phyloP scores from a whole-genome alignment of 2,888 invertebrate species.

The Nematopogon swammerdamellus region DNA sequence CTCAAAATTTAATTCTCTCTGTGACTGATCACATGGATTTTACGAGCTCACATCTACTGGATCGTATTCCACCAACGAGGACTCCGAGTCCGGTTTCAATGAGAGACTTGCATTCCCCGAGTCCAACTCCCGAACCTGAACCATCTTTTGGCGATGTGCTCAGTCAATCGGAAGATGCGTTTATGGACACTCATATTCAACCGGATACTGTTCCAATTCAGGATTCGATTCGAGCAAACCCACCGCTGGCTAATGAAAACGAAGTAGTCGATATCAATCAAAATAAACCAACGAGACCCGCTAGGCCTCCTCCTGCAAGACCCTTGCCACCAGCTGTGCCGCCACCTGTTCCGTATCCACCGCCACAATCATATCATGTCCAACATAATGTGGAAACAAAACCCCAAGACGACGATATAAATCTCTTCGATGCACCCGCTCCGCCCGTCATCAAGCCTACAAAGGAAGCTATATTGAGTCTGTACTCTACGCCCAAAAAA shows the following conservation, averaged over 20 bases:
- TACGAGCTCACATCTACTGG: slow-evolving; percentile 78
- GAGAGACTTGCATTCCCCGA: slow-evolving; percentile 77
- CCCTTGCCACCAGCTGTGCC: slow-evolving; percentile 34
- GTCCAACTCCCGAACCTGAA: slow-evolving; percentile 72
- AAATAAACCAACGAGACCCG: slow-evolving; percentile 28
- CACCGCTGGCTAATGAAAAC: slow-evolving; percentile 11
- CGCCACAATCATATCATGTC: slow-evolving; percentile 23
- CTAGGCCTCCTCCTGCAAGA: slow-evolving; percentile 21
- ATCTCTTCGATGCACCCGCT: slow-evolving; percentile 56
- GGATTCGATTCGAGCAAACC: neutral
- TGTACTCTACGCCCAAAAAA: slow-evolving; percentile 47
- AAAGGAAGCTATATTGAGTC: slow-evolving; percentile 59
- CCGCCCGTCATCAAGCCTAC: slow-evolving; percentile 48
- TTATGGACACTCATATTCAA: neutral
- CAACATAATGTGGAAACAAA: slow-evolving; percentile 6
- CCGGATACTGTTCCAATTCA: neutral
- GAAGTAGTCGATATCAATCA: slow-evolving; percentile 36
- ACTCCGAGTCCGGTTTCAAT: slow-evolving; percentile 86
- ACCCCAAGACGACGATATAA: slow-evolving; percentile 35
- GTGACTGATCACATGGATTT: slow-evolving; percentile 89
- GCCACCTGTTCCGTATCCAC: slow-evolving; percentile 43
- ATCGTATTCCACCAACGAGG: slow-evolving; percentile 79
- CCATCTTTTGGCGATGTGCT: slow-evolving; percentile 23
- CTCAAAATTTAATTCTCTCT: slow-evolving; percentile 79
- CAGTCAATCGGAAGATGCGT: slow-evolving; percentile 6